A percentile compares a stretch with the other conserved stretches of the same genome.
Conservation (phyloP, 2,888 invertebrate genomes). For the Drosophila testacea region DNA sequence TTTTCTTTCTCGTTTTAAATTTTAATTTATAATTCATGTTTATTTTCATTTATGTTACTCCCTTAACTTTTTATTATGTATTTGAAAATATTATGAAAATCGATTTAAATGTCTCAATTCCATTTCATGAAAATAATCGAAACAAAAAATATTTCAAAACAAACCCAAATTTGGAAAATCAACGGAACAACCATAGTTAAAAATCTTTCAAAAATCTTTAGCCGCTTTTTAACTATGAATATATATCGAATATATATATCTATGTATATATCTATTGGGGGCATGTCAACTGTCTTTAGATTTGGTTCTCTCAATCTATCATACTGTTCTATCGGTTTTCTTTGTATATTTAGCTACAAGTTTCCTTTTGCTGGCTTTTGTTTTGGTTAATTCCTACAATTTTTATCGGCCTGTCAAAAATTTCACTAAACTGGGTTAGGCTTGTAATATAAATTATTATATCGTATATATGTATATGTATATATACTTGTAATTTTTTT, state of each 20-base stretch:
- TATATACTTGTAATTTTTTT: constrained; percentile 39
- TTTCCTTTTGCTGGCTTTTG: constrained; percentile 56
- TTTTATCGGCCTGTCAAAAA: constrained; percentile 68
- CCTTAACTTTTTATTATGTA: constrained; percentile 44
- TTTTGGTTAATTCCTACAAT: constrained; percentile 33
- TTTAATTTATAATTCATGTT: constrained; percentile 34
- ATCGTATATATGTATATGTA: constrained; percentile 24
- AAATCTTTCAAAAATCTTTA: constrained; percentile 53
- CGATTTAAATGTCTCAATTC: constrained; percentile 63
- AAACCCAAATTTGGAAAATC: constrained; percentile 36
- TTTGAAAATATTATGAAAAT: constrained; percentile 24
- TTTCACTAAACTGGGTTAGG: constrained; percentile 78
- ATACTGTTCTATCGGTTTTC: constrained; percentile 59
- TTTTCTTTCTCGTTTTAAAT: constrained; percentile 25
- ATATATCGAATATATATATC: constrained; percentile 29
- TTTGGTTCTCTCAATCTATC: constrained; percentile 45
- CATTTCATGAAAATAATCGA: constrained; percentile 49
- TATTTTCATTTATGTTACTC: constrained; percentile 31
- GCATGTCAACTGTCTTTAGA: constrained; percentile 50
- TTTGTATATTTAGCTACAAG: constrained; percentile 79
- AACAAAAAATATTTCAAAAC: constrained; percentile 14
- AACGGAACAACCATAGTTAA: constrained; percentile 47
- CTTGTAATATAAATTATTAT: constrained; percentile 55
- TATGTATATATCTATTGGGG: constrained; percentile 49
- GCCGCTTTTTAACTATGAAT: constrained; percentile 36